A percentile compares a stretch with the other conserved stretches of the same genome.
These are phyloP conservation scores for Propithecus deckenii DNA, from an alignment of 2,797 vertebrate species.

Conservation along the genomic window DNA sequence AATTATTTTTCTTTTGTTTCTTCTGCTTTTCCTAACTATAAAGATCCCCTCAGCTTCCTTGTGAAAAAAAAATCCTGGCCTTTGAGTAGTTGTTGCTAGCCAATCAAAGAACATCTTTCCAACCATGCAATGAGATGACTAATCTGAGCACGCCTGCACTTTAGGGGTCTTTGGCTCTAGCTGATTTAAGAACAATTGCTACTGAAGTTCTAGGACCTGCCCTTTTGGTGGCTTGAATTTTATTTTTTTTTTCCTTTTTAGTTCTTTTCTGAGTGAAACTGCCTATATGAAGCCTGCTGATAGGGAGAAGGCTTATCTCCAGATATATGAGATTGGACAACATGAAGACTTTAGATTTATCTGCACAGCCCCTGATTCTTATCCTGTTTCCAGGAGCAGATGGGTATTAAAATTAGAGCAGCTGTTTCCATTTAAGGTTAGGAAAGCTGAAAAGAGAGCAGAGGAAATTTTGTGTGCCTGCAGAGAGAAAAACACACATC, in stretches of 20 bases:
- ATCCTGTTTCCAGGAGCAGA: neutral
- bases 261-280: neutral
- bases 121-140: neutral
- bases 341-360: neutral
- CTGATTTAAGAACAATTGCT: neutral
- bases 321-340: neutral
- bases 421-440: conserved; percentile 41
- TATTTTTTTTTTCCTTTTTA: neutral
- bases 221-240: neutral
- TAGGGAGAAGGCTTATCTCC: neutral
- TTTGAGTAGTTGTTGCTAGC: neutral
- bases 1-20: neutral
- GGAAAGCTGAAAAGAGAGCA: neutral
- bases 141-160: rapidly evolving
- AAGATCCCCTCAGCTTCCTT: neutral
- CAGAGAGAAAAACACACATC: neutral
- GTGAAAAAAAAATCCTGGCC: neutral
- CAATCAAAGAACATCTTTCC: neutral
- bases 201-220: neutral
- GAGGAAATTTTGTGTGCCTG: neutral
- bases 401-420: conserved; percentile 50
- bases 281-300: neutral
- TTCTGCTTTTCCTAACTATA: neutral
- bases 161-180: neutral
- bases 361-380: neutral